Conservation (phyloP, 35 echinoderm and acorn worm genomes). For the Patiria miniata region DNA sequence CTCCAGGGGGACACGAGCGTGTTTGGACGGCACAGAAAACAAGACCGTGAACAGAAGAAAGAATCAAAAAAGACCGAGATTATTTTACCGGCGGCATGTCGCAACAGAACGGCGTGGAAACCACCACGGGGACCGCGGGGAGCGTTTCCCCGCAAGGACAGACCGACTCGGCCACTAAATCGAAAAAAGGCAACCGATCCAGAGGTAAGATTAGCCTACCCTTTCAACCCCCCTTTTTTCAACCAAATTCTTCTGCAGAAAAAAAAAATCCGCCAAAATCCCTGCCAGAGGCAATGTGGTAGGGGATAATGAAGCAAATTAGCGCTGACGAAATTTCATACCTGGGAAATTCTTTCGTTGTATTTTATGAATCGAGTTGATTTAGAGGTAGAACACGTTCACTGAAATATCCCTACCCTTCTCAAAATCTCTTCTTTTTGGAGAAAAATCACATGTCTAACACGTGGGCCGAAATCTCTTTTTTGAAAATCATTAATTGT, state of each 20-base stretch:
- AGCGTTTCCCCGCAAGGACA: slow-evolving; percentile 7
- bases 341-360: background rate
- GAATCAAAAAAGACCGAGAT: background rate
- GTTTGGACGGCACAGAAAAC: background rate
- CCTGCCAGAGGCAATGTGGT: background rate
- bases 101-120: slow-evolving; percentile 1
- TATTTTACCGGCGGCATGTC: background rate
- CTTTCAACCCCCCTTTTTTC: background rate
- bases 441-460: too few species aligned
- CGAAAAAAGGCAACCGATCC: slow-evolving; percentile 1
- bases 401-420: too few species aligned
- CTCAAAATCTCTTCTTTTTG: too few species aligned
- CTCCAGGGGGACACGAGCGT: background rate
- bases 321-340: background rate
- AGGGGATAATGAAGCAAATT: background rate
- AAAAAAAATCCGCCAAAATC: background rate
- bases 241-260: background rate
- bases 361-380: background rate
- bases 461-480: too few species aligned
- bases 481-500: too few species aligned
- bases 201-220: background rate
- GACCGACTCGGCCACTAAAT: background rate
- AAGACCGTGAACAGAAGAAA: background rate
- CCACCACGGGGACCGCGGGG: background rate
- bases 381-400: too few species aligned